Evolutionary conservation across 2,888 invertebrate species (phyloP).

Genomic region (Spodoptera picta): DNA sequence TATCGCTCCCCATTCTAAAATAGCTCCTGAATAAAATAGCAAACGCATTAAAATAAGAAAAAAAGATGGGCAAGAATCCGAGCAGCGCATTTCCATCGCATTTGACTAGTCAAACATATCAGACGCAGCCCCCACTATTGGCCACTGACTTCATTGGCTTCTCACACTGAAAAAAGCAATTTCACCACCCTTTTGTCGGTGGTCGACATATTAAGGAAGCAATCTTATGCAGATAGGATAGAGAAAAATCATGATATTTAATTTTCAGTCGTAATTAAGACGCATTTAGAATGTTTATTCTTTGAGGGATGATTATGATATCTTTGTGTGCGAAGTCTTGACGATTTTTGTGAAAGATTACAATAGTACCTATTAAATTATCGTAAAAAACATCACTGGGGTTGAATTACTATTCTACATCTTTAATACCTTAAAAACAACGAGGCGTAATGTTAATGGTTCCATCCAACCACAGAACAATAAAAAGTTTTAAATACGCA

Average conservation of each 20-base stretch:
- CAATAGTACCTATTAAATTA: no score
- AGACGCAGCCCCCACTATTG: slow-evolving; percentile 77
- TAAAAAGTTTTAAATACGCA: slow-evolving; percentile 5
- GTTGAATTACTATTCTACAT: no score
- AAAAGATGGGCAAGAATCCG: slow-evolving; percentile 62
- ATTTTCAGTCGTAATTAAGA: slow-evolving; percentile 44
- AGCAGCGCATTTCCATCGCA: slow-evolving; percentile 82
- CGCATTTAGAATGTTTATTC: no score
- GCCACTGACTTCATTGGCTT: slow-evolving; percentile 79
- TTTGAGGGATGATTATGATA: no score
- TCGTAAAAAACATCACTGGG: no score
- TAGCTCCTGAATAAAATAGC: slow-evolving; percentile 52
- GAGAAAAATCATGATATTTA: slow-evolving; percentile 54
- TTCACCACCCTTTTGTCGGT: slow-evolving; percentile 75
- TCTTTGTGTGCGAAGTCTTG: no score
- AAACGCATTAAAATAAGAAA: slow-evolving; percentile 65
- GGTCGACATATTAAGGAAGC: slow-evolving; percentile 84
- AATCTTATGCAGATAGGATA: slow-evolving; percentile 84
- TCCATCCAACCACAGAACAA: no score
- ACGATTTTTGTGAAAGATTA: no score
- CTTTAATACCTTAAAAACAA: no score
- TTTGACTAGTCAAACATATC: slow-evolving; percentile 87
- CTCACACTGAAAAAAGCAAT: slow-evolving; percentile 84
- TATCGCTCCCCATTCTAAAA: not conserved
- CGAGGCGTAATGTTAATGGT: no score